Evolutionary conservation across 2,113 vertebrate species (phyloP), one percentile per base, ranked within the genome.

Genomic region (Lophotis ruficrista): DNA sequence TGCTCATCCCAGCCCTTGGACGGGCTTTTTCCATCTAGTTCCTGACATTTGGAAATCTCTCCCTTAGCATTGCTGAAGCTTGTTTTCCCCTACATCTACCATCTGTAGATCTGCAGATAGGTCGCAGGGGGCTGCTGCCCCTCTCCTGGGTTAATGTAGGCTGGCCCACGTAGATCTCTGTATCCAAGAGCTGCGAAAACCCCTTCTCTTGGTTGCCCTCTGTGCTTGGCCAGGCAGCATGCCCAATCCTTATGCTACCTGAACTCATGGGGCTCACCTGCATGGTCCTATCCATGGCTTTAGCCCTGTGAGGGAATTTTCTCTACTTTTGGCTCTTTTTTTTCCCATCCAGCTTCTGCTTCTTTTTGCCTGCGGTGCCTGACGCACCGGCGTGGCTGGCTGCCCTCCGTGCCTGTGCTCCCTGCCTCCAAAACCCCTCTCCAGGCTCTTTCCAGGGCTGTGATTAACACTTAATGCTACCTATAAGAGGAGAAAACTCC

Each of bases 381-480:
- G 66, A 22, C 14, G 12, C 30, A 9, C 9, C 1, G 5, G 43
- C 0, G 0, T 18, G 62, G 54, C 43, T 0, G 1, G 31, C 38
- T 65, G 56, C n/a, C 45, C 83, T 70, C 60, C 2, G 2, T 31
- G 41, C 64, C 62, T 37, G 28, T 2, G 1, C 33, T 70, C 35
- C 14, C 25, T 91, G 53, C 35, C 62, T 82, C 83, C 66, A 70
- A 48, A 51, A 19, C 38, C 64, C 83, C 69, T 57, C 50, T 38
- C 48, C 69, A 92, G 65, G 51, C 65, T 80, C 88, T 81, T 89
- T 89, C 57, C 89, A 87, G 45, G 14, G 38, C 57, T 91, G 70
- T 83, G 72, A 94, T 93, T 94, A 94, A 87, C 83, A 62, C 77
- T 76, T 84, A 91, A 84, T 68, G 77, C 58, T 89, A 82, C 83